Evolutionary conservation across 2,888 invertebrate species (phyloP), one percentile per base, ranked within the genome.

Genomic region (Camptogramma bilineatum): DNA sequence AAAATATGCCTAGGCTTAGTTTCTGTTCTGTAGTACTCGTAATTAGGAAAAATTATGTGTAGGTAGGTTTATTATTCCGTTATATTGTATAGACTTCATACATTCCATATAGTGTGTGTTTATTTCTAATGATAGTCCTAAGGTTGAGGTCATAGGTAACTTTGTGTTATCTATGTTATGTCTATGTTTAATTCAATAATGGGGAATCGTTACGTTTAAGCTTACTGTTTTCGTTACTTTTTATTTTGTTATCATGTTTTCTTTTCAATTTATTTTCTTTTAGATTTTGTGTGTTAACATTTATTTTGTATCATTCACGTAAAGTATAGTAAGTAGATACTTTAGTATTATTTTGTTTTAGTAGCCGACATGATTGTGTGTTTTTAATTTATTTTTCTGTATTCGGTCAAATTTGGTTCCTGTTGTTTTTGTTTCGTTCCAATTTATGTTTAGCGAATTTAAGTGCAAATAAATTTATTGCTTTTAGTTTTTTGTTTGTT

Each of bases 191-290:
- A 78, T 75, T 77, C 70, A 84, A 77, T 76, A 70, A 85, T 77
- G 93, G 93, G 93, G 91, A 92, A 93, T 88, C 86, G 91, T 91
- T 93, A 93, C 93, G 93, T 93, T 93, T 93, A 93, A 88, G 90
- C 87, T 84, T 82, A 79, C 78, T 85, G 84, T 90, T 87, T 86
- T 84, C 89, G 88, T 91, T 91, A 84, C 84, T 87, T 86, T 88
- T 88, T 87, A 87, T 89, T 88, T 88, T 90, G 90, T 91, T 91
- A 85, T 81, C 77, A 82, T 85, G 88, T 80, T 86, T 84, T 79
- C 82, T 79, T 83, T 87, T 82, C 79, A 83, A 79, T 80, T 77
- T 64, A 73, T 81, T 84, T 74, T 82, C 76, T 79, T 80, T 80
- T 73, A 82, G 68, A 70, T 77, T 75, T 80, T 79, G 88, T 81